Percentiles rank a stretch among this genome's conserved stretches.
These are phyloP conservation scores for Pterostichus niger DNA, from an alignment of 2,888 invertebrate species.

Conservation along the genomic window DNA sequence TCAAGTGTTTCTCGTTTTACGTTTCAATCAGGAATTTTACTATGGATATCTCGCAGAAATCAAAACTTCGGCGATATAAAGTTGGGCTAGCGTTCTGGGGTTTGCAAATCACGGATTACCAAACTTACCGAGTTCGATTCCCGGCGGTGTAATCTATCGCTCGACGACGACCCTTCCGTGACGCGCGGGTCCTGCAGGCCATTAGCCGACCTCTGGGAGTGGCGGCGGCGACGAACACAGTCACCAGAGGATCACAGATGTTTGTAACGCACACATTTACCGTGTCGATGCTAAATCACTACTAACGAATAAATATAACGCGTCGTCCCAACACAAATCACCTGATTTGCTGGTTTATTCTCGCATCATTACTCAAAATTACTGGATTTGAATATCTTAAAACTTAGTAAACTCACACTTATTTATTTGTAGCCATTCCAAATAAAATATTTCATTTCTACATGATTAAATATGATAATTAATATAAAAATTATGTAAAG, in stretches of 20 bases:
- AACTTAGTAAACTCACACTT: too few species aligned
- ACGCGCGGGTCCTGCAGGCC: conserved; percentile 60
- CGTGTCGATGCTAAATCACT: conserved; percentile 42
- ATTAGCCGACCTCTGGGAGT: conserved; percentile 54
- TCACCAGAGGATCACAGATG: conserved; percentile 8
- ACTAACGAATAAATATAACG: conserved; percentile 36
- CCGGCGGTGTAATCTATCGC: conserved; percentile 76
- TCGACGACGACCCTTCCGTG: conserved; percentile 60
- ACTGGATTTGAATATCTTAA: too few species aligned
- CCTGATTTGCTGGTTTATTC: background rate
- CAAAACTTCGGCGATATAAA: conserved; percentile 64
- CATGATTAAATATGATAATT: background rate
- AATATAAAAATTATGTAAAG: background rate
- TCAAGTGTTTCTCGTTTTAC: conserved; percentile 25
- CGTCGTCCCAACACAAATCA: conserved; percentile 19
- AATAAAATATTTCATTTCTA: too few species aligned
- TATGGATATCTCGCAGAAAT: conserved; percentile 60
- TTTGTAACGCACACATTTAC: conserved; percentile 14
- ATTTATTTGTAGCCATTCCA: too few species aligned
- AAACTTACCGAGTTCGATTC: conserved; percentile 75
- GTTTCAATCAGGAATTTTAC: conserved; percentile 62
- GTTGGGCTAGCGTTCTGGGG: conserved; percentile 65
- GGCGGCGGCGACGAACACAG: background rate
- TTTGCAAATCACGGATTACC: conserved; percentile 76
- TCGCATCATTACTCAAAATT: background rate